Conservation (phyloP, 2,888 invertebrate species). For the Lasioglossum morio region DNA sequence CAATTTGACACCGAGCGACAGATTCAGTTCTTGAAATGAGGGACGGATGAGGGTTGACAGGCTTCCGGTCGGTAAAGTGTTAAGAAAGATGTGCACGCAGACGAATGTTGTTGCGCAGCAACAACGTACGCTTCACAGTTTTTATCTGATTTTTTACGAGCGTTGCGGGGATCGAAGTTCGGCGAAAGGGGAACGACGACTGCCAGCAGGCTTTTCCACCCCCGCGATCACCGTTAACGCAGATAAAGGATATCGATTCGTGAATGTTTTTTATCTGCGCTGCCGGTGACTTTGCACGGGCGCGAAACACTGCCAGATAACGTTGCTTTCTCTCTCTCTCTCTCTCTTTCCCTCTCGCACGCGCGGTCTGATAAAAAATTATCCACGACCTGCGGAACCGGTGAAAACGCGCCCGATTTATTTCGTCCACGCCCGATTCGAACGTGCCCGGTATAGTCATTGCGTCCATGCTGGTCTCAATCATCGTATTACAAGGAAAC, state of each 20-base stretch:
- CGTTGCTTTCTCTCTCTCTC: conserved; percentile 13
- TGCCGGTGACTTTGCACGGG: conserved; percentile 26
- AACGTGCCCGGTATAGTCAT: too few species aligned
- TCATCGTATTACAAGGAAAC: not conserved
- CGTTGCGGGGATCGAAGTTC: not conserved
- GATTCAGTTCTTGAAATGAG: too few species aligned
- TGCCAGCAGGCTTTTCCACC: conserved; percentile 12
- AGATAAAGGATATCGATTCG: conserved; percentile 51
- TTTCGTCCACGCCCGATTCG: not conserved
- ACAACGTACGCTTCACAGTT: not conserved
- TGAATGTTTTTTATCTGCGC: conserved; percentile 43
- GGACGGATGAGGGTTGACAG: too few species aligned
- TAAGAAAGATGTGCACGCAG: not conserved
- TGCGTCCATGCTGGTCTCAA: not conserved
- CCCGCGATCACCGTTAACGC: not conserved
- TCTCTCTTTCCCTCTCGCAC: not conserved
- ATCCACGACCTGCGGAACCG: conserved; percentile 6
- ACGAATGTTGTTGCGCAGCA: not conserved
- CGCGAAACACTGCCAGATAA: conserved; percentile 46
- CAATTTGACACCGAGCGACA: too few species aligned
- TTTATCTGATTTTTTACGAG: not conserved
- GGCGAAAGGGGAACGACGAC: not conserved
- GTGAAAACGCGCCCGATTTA: conserved; percentile 9
- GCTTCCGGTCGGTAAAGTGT: too few species aligned
- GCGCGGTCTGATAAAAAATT: conserved; percentile 28